These are phyloP conservation scores for Onychostoma macrolepis DNA, from an alignment of 2,113 vertebrate genomes.

Conservation along the genomic window DNA sequence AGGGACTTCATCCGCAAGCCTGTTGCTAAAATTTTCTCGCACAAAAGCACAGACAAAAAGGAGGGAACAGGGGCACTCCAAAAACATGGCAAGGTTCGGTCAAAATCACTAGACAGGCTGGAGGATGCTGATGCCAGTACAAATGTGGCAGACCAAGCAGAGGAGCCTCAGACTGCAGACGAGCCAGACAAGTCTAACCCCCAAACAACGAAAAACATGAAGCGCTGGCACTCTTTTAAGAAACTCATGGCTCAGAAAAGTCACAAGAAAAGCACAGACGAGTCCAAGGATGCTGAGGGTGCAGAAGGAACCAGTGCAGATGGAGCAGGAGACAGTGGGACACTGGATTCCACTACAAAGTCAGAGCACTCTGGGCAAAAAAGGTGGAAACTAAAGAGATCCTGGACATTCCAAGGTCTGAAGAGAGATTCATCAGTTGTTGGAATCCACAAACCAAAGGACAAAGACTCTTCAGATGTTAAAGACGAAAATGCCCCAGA, in stretches of 20 bases:
- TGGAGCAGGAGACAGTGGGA: slow-evolving; percentile 70
- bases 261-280: slow-evolving; percentile 73
- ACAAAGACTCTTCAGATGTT: slow-evolving; percentile 68
- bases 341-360: slow-evolving; percentile 74
- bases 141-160: slow-evolving; percentile 63
- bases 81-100: slow-evolving; percentile 69
- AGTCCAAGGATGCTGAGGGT: slow-evolving; percentile 64
- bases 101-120: slow-evolving; percentile 78
- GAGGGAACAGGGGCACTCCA: slow-evolving; percentile 57
- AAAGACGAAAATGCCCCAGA: slow-evolving; percentile 52
- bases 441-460: slow-evolving; percentile 75
- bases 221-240: slow-evolving; percentile 82
- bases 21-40: slow-evolving; percentile 79
- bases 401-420: slow-evolving; percentile 82
- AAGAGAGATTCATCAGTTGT: slow-evolving; percentile 78
- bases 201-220: slow-evolving; percentile 74
- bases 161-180: slow-evolving; percentile 66
- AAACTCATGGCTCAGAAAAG: slow-evolving; percentile 80
- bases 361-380: slow-evolving; percentile 73
- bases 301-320: slow-evolving; percentile 65
- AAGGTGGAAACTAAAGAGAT: slow-evolving; percentile 80
- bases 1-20: slow-evolving; percentile 79
- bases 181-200: slow-evolving; percentile 70
- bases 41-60: slow-evolving; percentile 80
- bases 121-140: slow-evolving; percentile 71